Evolutionary conservation across 2,113 vertebrate genomes (phyloP).

Genomic region (Girardinichthys multiradiatus): DNA sequence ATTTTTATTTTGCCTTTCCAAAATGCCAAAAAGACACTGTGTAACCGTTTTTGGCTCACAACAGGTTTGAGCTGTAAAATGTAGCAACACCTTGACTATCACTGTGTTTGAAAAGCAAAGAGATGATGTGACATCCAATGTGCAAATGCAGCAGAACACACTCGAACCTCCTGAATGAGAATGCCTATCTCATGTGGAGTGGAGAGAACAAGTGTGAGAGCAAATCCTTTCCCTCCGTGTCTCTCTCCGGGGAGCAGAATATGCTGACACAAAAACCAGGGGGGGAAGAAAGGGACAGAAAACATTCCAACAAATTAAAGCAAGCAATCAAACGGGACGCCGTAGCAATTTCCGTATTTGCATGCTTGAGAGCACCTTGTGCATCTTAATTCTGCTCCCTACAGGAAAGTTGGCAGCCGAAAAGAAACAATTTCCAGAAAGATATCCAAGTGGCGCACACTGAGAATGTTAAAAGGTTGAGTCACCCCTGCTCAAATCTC

Average conservation of each 20-base stretch:
- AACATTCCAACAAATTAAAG: conserved; percentile 54
- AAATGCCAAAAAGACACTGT: background rate
- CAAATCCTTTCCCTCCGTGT: conserved; percentile 11
- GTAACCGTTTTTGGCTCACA: background rate
- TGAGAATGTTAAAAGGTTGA: conserved; percentile 44
- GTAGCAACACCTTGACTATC: conserved; percentile 11
- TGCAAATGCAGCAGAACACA: conserved; percentile 47
- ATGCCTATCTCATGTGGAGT: conserved; percentile 20
- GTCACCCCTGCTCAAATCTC: conserved; percentile 26
- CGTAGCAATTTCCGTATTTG: conserved; percentile 54
- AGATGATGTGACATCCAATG: conserved; percentile 20
- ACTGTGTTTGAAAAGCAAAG: conserved; percentile 12
- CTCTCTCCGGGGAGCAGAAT: conserved; percentile 41
- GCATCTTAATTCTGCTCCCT: conserved; percentile 17
- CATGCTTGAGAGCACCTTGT: conserved; percentile 25
- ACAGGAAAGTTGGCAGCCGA: conserved; percentile 26
- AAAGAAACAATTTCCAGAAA: conserved; percentile 33
- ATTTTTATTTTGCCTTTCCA: background rate
- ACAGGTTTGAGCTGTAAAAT: conserved; percentile 5
- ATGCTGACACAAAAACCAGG: conserved; percentile 44
- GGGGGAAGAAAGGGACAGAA: background rate
- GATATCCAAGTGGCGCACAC: conserved; percentile 14
- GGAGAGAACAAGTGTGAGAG: conserved; percentile 6
- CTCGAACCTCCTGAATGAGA: conserved; percentile 18
- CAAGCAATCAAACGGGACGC: conserved; percentile 49